phyloP scores from a whole-genome alignment of 2,113 vertebrate genomes.

The Fukomys damarensis region DNA sequence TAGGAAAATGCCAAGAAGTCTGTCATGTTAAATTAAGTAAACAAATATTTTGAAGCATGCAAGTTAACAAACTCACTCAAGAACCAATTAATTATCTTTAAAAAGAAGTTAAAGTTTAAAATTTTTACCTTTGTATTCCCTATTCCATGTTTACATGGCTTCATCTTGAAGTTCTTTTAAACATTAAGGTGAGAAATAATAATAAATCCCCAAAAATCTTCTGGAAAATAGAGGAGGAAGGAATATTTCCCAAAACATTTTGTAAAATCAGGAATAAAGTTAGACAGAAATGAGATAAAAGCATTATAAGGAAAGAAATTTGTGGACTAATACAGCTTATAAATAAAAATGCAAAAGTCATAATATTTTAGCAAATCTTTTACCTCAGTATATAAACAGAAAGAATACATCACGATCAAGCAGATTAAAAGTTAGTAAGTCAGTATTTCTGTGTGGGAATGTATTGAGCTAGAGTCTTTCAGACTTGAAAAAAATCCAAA shows the following conservation, averaged over 20 bases:
- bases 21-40: not conserved
- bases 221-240: not conserved
- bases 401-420: not conserved
- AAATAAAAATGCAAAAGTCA: not conserved
- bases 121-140: not conserved
- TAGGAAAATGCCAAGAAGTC: not conserved
- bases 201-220: not conserved
- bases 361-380: not conserved
- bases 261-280: not conserved
- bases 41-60: not conserved
- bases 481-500: not conserved
- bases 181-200: not conserved
- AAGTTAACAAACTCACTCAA: not conserved
- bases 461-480: not conserved
- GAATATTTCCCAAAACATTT: not conserved
- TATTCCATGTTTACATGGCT: not conserved
- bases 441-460: not conserved
- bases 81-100: not conserved
- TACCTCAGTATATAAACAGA: not conserved
- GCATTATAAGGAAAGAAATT: not conserved
- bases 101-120: not conserved
- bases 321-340: not conserved
- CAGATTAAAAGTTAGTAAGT: not conserved
- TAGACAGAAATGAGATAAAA: not conserved
- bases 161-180: not conserved